phyloP scores from a whole-genome alignment of 2,888 invertebrate genomes.

The Epinotia ramella region DNA sequence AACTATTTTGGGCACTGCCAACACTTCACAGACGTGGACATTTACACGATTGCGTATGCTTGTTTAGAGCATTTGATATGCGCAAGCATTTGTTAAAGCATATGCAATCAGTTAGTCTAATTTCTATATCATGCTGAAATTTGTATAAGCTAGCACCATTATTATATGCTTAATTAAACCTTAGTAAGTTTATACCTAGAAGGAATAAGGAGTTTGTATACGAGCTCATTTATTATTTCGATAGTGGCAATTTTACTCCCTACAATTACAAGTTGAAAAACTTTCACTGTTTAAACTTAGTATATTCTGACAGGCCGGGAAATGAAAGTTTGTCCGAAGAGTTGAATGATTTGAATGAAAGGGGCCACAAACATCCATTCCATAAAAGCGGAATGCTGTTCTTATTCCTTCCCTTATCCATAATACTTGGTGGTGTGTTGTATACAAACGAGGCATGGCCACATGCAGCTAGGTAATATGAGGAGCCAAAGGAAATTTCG shows the following conservation, averaged over 20 bases:
- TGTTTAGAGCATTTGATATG: slow-evolving; percentile 32
- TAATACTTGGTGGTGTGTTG: slow-evolving; percentile 21
- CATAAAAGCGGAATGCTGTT: slow-evolving; percentile 1
- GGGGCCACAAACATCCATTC: slow-evolving; percentile 19
- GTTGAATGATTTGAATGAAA: background rate
- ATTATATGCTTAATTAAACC: slow-evolving; percentile 30
- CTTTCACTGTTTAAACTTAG: background rate
- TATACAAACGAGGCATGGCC: slow-evolving; percentile 23
- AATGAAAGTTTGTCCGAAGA: background rate
- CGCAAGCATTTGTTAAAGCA: slow-evolving; percentile 33
- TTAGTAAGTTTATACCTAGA: slow-evolving; percentile 31
- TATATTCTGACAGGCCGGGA: background rate
- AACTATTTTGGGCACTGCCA: slow-evolving; percentile 23
- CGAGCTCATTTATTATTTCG: background rate
- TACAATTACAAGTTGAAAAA: background rate
- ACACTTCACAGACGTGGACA: slow-evolving; percentile 35
- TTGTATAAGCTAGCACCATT: slow-evolving; percentile 32
- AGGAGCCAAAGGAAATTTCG: slow-evolving; percentile 13
- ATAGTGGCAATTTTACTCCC: background rate
- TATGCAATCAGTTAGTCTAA: slow-evolving; percentile 41
- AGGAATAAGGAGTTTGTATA: slow-evolving; percentile 35
- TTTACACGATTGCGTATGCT: slow-evolving; percentile 34
- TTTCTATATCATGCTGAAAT: slow-evolving; percentile 25
- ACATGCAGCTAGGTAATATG: slow-evolving; percentile 26
- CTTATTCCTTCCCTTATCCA: slow-evolving; percentile 31